Evolutionary conservation across 2,888 invertebrate species (phyloP), one percentile per base, ranked within the genome.

Genomic region (Abrostola tripartita): DNA sequence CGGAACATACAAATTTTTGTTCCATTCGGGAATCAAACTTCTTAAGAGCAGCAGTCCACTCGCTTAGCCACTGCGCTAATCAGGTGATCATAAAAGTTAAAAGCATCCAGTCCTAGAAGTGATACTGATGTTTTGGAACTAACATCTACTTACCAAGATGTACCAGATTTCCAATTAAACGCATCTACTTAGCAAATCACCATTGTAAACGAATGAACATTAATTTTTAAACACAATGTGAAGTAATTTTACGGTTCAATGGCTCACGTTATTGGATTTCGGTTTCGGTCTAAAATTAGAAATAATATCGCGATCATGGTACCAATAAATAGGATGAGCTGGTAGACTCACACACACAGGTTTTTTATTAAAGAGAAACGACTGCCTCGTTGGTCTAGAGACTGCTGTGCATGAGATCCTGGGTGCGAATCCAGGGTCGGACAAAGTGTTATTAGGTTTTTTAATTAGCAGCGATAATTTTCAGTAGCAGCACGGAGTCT

Each of bases 211-310:
- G 10, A 42, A 51, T 6, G 7, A 47, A 47, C 44, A 47, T 36
- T 44, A 57, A 11, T 57, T 74, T 38, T 37, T 67, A 44, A 74
- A 42, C 41, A 62, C 61, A 52, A 63, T 24, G 37, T 40, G 44
- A 51, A 38, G 59, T 63, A 63, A 78, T 79, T 79, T 73, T 63
- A 47, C 71, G 74, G 76, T 66, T 65, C 76, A 79, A 38, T 56
- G 58, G 64, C 24, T 61, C 52, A 40, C 37, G 44, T 53, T 74
- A 76, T 68, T 70, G 50, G 64, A 55, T 63, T 53, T 63, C 11
- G 9, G 35, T 42, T 56, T 55, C 47, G 38, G 44, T 71, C 72
- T 73, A 60, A 71, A 71, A 57, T 71, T 49, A 71, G 66, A 37
- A 38, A 44, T 44, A 55, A 55, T 59, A 58, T 14, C 35, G 47